Conservation (phyloP, 2,888 invertebrate genomes). For the Eristalis intricaria region DNA sequence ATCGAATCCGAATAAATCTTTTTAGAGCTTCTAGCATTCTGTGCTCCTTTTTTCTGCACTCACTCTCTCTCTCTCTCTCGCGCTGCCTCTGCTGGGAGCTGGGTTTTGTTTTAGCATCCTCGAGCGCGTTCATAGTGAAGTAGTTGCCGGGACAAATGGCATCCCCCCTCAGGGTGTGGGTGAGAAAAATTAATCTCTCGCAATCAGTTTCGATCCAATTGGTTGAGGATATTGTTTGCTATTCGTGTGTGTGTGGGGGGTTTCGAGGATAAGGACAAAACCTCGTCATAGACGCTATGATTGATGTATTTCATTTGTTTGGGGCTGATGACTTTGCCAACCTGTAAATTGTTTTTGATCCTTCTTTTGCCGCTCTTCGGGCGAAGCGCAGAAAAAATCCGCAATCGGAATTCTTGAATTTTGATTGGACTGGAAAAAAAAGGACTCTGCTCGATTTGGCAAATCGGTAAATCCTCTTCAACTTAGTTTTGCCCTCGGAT, state of each 20-base stretch:
- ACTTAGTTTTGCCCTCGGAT: constrained; percentile 12
- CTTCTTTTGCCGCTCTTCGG: background rate
- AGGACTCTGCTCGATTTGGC: constrained; percentile 58
- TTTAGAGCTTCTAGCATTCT: constrained; percentile 49
- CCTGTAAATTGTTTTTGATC: constrained; percentile 53
- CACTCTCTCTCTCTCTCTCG: background rate
- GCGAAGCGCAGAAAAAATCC: too few relatives aligned
- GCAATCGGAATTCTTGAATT: constrained; percentile 43
- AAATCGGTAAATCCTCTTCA: constrained; percentile 63
- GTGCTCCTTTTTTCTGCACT: constrained; percentile 18
- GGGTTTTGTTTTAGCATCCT: constrained; percentile 38
- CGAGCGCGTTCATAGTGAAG: constrained; percentile 15
- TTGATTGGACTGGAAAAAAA: constrained; percentile 46
- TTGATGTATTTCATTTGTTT: constrained; percentile 71
- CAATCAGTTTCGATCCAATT: constrained; percentile 67
- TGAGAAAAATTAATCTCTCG: constrained; percentile 70
- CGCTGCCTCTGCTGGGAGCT: background rate
- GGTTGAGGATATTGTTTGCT: constrained; percentile 34
- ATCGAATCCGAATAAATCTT: constrained; percentile 71
- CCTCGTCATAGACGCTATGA: constrained; percentile 66
- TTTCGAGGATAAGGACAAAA: constrained; percentile 51
- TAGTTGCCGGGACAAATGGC: constrained; percentile 59
- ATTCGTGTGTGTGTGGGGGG: background rate
- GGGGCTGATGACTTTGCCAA: constrained; percentile 66
- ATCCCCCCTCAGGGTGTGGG: constrained; percentile 19